Base-by-base conservation (phyloP, 2,113 vertebrate species). In the Planiliza haematocheilus region DNA sequence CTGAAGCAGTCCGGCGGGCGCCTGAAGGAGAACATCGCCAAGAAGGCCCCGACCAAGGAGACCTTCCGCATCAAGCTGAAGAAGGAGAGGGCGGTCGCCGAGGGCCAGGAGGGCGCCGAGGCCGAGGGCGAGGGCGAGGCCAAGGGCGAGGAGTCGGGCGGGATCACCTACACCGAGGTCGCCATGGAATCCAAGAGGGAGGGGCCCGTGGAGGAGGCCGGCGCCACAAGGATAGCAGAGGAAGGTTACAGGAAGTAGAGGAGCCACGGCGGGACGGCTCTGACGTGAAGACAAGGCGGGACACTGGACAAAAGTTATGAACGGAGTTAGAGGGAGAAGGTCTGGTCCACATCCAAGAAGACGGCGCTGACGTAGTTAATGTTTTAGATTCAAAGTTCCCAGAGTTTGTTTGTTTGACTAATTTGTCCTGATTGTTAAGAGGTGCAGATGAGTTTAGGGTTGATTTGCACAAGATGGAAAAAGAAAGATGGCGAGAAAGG, bases 21-120 rank as follows among this genome's bases (percentile, higher is more conserved):
- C 41, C 92, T 99, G 78, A 98, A 97, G 91, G 96, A 98, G 68
- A 96, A 93, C 48, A 96, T 99, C 76, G 93, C 96, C 51, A 95
- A 95, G 63, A 97, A 97, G 9, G 94, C 96, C 0, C 97, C 97
- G 0, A 95, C 21, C 0, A 97, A 94, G 81, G 96, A 97, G 73
- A 87, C 94, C 0, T 98, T 99, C 90, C 95, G 95, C 85, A 95
- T 96, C 84, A 94, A 91, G 30, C 92, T 95, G 80, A 96, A 97
- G 91, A 98, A 96, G 85, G 95, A 97, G 64, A 82, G 91, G 30
- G 91, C 92, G 0, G 94, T 92, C 12, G 94, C 92, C 0, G 95
- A 96, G 87, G 96, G 95, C 30, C 90, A 95, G 59, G 97, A 96
- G 69, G 96, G 93, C 0, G 88, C 90, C 7, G 92, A 93, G 82